Evolutionary conservation across 2,888 invertebrate species (phyloP).

Genomic region (Dryococelus australis): DNA sequence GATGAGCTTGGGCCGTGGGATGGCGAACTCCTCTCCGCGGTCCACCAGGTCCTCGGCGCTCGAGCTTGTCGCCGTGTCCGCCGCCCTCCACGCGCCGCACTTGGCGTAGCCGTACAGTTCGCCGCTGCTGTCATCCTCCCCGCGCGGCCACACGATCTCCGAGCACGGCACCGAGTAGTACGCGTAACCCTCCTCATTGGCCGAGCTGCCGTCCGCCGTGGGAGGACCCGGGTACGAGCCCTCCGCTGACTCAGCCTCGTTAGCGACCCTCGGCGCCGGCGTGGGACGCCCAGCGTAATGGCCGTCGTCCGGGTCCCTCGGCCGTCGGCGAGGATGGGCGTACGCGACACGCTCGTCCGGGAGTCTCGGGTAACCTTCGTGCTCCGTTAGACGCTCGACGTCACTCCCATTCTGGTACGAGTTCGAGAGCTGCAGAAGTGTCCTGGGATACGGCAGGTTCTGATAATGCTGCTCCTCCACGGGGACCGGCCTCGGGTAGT

Average conservation of each 20-base stretch:
- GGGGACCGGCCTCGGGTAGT: background rate
- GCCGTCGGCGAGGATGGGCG: background rate
- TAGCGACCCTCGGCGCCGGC: constrained; percentile 5
- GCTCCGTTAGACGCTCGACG: too few species aligned
- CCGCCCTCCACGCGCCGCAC: background rate
- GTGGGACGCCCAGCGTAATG: background rate
- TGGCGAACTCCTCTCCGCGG: constrained; percentile 69
- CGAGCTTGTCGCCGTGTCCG: background rate
- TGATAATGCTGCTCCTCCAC: background rate
- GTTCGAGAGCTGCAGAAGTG: background rate
- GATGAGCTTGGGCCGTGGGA: constrained; percentile 85
- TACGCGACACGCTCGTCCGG: background rate
- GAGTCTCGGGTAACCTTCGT: background rate
- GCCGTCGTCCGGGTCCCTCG: background rate
- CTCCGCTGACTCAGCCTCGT: background rate
- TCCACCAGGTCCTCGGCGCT: constrained; percentile 21
- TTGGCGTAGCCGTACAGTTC: background rate
- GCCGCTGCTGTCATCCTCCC: constrained; percentile 7
- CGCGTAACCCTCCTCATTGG: background rate
- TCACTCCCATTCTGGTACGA: constrained; percentile 4
- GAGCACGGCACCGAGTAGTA: constrained; percentile 30
- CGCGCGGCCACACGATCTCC: constrained; percentile 5
- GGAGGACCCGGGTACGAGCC: background rate
- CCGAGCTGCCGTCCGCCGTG: background rate
- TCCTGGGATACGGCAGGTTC: constrained; percentile 22